phyloP scores from a whole-genome alignment of 1,140 invertebrate genomes.

The Telenomus remus region DNA sequence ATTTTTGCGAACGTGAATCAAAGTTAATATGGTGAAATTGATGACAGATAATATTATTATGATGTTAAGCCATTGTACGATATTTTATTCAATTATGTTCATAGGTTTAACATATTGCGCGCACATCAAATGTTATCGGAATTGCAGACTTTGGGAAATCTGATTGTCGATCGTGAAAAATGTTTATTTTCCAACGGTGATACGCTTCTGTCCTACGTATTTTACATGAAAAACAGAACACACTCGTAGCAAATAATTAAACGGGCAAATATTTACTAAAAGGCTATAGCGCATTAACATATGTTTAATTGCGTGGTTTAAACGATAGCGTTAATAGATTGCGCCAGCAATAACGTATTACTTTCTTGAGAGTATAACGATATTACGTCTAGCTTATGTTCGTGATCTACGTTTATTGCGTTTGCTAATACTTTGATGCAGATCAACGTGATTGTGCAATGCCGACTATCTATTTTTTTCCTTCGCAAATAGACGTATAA shows the following conservation, averaged over 20 bases:
- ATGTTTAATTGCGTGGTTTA: slow-evolving; percentile 1
- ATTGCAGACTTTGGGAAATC: not conserved
- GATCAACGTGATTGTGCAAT: not conserved
- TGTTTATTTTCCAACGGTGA: no score
- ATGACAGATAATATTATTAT: slow-evolving; percentile 37
- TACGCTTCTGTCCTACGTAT: no score
- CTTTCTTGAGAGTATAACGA: slow-evolving; percentile 4
- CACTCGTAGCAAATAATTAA: no score
- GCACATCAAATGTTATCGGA: slow-evolving; percentile 21
- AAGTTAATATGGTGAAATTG: slow-evolving; percentile 30
- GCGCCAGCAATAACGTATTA: slow-evolving; percentile 6
- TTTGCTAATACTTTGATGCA: slow-evolving; percentile 27
- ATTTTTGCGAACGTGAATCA: slow-evolving; percentile 4
- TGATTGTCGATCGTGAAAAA: no score
- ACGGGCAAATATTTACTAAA: not conserved
- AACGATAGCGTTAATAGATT: slow-evolving; percentile 5
- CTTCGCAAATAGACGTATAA: no score
- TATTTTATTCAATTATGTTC: slow-evolving; percentile 33
- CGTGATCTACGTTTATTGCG: slow-evolving; percentile 25
- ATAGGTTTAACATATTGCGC: slow-evolving; percentile 22
- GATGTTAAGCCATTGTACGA: slow-evolving; percentile 31
- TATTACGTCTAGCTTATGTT: slow-evolving; percentile 14
- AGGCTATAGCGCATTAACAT: not conserved
- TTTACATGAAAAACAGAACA: no score
- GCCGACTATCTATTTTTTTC: no score